Evolutionary conservation across 2,113 vertebrate genomes (phyloP).

Genomic region (Hemiscyllium ocellatum): DNA sequence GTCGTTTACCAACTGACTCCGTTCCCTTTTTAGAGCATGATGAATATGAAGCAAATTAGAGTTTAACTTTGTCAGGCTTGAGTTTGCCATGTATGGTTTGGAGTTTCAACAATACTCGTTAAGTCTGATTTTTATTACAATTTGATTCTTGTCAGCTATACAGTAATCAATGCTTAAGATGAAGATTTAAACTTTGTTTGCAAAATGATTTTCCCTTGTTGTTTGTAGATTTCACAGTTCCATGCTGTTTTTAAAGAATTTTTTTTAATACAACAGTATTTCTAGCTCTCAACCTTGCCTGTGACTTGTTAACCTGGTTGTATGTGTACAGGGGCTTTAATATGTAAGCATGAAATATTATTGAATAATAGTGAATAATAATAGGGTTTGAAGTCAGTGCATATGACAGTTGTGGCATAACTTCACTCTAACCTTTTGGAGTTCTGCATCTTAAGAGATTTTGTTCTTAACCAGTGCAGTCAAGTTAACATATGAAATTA

Average conservation of each 20-base stretch:
- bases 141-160: background rate
- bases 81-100: background rate
- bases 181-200: background rate
- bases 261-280: background rate
- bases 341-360: background rate
- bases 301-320: background rate
- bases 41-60: background rate
- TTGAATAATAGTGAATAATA: background rate
- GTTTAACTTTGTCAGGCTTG: background rate
- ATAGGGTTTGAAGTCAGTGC: background rate
- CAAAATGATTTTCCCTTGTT: background rate
- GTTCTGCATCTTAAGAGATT: background rate
- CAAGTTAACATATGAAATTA: no score
- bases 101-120: background rate
- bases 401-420: background rate
- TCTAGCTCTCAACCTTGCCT: background rate
- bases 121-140: background rate
- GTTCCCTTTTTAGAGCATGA: constrained; percentile 3
- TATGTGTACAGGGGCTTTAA: background rate
- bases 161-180: background rate
- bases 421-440: background rate
- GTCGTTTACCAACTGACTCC: background rate
- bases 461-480: background rate
- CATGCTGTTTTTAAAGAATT: background rate
- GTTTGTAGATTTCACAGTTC: background rate